Evolutionary conservation across 2,888 invertebrate species (phyloP).

Genomic region (Plebejus anna): DNA sequence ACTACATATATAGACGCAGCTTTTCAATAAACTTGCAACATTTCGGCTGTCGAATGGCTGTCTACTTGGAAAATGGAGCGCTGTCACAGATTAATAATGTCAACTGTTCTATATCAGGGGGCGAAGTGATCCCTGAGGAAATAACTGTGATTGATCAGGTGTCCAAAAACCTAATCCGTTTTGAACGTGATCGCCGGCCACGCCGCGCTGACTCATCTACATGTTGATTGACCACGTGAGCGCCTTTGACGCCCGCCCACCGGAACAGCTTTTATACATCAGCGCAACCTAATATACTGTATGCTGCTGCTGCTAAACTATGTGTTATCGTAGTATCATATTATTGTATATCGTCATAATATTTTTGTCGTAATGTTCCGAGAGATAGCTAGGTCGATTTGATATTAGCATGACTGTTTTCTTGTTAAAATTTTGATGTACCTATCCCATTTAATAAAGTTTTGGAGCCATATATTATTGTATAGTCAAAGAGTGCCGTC

Average conservation of each 20-base stretch:
- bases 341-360: no score
- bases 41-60: not conserved
- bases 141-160: conserved; percentile 25
- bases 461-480: no score
- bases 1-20: not conserved
- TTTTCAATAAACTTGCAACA: conserved; percentile 1
- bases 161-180: conserved; percentile 24
- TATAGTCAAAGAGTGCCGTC: no score
- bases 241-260: conserved; percentile 12
- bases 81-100: conserved; percentile 13
- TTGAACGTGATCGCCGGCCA: conserved; percentile 7
- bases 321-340: no score
- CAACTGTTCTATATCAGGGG: conserved; percentile 6
- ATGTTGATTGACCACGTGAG: conserved; percentile 25
- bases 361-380: no score
- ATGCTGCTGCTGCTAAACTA: no score
- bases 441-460: no score
- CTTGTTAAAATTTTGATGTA: no score
- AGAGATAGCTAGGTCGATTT: no score
- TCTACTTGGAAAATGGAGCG: not conserved
- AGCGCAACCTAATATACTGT: not conserved
- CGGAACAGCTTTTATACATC: not conserved
- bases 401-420: no score
- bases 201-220: conserved; percentile 7
- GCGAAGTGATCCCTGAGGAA: conserved; percentile 22